Conservation (phyloP, 2,113 vertebrate genomes). For the Oreochromis tanganicae region DNA sequence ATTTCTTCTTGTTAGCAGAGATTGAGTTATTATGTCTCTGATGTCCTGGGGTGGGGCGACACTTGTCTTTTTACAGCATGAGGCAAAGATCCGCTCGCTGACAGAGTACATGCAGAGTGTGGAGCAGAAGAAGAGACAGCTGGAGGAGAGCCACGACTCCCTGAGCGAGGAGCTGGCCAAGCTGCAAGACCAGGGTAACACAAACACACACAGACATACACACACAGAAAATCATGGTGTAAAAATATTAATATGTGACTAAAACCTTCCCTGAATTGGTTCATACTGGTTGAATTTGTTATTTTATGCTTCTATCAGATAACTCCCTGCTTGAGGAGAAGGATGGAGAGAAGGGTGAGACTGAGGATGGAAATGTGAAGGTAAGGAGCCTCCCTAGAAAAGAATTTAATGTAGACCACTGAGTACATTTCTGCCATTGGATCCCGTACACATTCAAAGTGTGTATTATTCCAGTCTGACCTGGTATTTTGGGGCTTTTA, state of each 20-base stretch:
- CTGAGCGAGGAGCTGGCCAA: constrained; percentile 87
- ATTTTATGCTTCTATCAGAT: constrained; percentile 24
- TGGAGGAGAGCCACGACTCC: constrained; percentile 87
- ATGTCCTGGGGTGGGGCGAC: neutral
- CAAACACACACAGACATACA: neutral
- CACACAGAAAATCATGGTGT: neutral
- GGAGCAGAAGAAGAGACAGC: constrained; percentile 87
- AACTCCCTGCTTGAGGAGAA: constrained; percentile 60
- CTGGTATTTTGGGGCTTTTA: neutral
- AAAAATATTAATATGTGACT: neutral
- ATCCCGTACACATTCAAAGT: neutral
- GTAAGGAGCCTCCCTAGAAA: neutral
- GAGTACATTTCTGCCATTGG: neutral
- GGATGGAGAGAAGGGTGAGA: constrained; percentile 68
- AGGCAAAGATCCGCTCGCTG: constrained; percentile 90
- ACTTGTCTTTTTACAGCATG: constrained; percentile 72
- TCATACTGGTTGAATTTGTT: neutral
- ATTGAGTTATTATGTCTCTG: neutral
- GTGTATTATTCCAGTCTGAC: neutral
- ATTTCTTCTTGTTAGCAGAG: neutral
- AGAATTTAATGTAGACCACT: neutral
- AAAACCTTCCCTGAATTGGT: neutral
- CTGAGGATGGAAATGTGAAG: constrained; percentile 65
- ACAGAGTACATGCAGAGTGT: constrained; percentile 91
- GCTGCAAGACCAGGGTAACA: constrained; percentile 82